Evolutionary conservation across 2,888 invertebrate species (phyloP), one percentile per base, ranked within the genome.

Genomic region (Clusia tigrina): DNA sequence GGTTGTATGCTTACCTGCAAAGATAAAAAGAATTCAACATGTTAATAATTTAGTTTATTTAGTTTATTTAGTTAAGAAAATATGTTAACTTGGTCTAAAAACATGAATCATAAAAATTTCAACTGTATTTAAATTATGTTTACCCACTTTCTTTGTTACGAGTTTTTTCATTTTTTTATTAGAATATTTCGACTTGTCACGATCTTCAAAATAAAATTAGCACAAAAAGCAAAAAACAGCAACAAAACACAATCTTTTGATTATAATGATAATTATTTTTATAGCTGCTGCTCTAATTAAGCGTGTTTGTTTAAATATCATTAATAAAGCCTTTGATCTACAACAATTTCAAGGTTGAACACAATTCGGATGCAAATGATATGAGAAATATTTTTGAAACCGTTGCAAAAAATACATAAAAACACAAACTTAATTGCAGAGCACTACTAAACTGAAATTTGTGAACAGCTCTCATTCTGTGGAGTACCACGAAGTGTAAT

Each of bases 1-100:
- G n/a, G n/a, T n/a, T n/a, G n/a, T n/a, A 23, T 52, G 25, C 58
- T 58, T 52, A 58, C 58, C 58, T 58, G 58, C 38, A 58, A 58
- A 9, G 22, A 58, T 17, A 52, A 37, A 23, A 37, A 46, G 25
- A 58, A 24, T n/a, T n/a, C n/a, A n/a, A n/a, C n/a, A n/a, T n/a
- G n/a, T n/a, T n/a, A 23, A 58, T 58, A 32, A 52, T 22, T 48
- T 20, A 48, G 18, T 32, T 32, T 42, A 42, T n/a, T 48, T 22
- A 42, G 42, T 42, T 42, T 6, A 6, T 15, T 42, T 15, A 42
- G n/a, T 15, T 42, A 6, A 42, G 12, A 42, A 42, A 42, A 12
- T 42, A 15, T 32, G 32, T 32, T 32, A 32, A 12, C 12, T 32
- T 32, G 32, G 32, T 12, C 12, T 32, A 9, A 9, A 32, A 32